Conservation (phyloP, 2,888 invertebrate species). For the Fragum whitleyi region DNA sequence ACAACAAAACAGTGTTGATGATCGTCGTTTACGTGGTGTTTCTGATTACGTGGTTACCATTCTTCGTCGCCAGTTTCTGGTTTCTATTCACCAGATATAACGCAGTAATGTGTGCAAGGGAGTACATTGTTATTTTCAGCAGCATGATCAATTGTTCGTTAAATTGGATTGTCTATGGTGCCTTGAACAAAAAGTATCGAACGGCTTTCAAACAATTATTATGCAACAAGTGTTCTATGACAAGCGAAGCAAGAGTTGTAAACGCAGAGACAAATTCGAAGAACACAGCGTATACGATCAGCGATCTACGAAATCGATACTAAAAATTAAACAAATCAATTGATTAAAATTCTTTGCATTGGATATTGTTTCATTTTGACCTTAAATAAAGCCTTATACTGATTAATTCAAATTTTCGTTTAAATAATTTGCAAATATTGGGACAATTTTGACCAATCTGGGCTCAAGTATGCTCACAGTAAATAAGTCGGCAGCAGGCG, state of each 20-base stretch:
- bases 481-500: too few relatives aligned
- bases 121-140: neutral
- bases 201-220: neutral
- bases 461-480: too few relatives aligned
- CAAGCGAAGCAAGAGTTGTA: neutral
- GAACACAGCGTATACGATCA: too few relatives aligned
- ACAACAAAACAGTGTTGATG: neutral
- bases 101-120: neutral
- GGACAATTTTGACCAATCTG: too few relatives aligned
- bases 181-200: neutral
- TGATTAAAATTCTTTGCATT: too few relatives aligned
- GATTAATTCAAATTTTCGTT: too few relatives aligned
- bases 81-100: neutral
- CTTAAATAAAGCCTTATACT: too few relatives aligned
- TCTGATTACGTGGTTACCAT: neutral
- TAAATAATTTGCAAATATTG: too few relatives aligned
- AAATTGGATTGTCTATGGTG: neutral
- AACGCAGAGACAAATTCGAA: neutral
- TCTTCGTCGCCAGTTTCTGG: neutral
- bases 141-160: neutral
- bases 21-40: neutral
- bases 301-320: too few relatives aligned
- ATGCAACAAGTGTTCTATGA: neutral
- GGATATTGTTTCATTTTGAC: too few relatives aligned
- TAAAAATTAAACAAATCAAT: too few relatives aligned